Conservation (phyloP, 1,140 invertebrate species). For the Aplysia californica region DNA sequence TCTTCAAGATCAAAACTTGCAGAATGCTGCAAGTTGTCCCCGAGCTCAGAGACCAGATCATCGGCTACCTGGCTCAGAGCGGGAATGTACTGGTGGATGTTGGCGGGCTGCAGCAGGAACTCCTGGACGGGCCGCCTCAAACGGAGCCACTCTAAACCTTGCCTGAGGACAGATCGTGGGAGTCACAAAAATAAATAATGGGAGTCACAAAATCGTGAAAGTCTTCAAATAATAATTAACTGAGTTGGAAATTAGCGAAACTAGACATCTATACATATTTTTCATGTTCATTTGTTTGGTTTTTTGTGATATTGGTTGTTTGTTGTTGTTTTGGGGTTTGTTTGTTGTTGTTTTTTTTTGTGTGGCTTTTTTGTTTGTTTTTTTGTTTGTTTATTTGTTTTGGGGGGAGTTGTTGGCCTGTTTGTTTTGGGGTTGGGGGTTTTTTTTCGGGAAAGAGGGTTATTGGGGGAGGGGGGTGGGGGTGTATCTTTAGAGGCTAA, state of each 20-base stretch:
- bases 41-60: neutral
- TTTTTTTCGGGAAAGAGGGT: too few relatives aligned
- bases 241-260: neutral
- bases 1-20: neutral
- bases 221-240: neutral
- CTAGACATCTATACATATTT: neutral
- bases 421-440: too few relatives aligned
- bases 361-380: too few relatives aligned
- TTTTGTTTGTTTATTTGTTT: too few relatives aligned
- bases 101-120: neutral
- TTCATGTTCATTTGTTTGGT: neutral
- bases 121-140: conserved; percentile 14
- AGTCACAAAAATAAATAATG: neutral
- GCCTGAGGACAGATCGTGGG: neutral
- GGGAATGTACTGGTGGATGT: conserved; percentile 18
- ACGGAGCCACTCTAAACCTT: conserved; percentile 13
- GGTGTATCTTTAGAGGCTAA: too few relatives aligned
- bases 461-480: too few relatives aligned
- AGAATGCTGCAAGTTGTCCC: neutral
- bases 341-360: too few relatives aligned
- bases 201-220: neutral
- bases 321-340: too few relatives aligned
- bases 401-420: too few relatives aligned
- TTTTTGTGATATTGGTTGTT: too few relatives aligned
- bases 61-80: neutral